Base-by-base conservation (phyloP, 2,888 invertebrate genomes). In the Trichopoda pennipes region DNA sequence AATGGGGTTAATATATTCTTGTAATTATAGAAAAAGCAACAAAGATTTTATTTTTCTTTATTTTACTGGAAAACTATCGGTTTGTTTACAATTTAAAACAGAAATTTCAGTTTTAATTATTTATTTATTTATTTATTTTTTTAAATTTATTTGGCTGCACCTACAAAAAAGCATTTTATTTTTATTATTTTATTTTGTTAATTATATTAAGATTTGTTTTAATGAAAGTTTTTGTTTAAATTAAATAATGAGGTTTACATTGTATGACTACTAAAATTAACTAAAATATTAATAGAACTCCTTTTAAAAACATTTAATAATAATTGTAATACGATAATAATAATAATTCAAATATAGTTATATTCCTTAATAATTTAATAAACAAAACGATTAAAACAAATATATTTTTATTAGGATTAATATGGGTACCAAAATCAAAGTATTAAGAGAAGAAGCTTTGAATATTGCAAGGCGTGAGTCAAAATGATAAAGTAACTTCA, bases 141-240 rank as follows among this genome's bases (percentile, higher is more conserved):
- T 72, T 42, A n/a, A n/a, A n/a, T n/a, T 80, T 51, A 55, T 42
- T 84, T 83, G 75, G 77, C 84, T 84, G 86, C 84, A 84, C 84
- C 86, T 88, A 87, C 88, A 87, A 88, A 87, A 88, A 87, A 86
- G 85, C 83, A 76, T 84, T 86, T 84, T 64, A 76, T 73, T 69
- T n/a, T 28, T 61, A 84, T 86, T 84, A 63, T 82, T 86, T 86
- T 84, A 84, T 84, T 82, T 85, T 85, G 83, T 81, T 69, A 68
- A 61, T 68, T 74, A 68, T 47, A 35, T 73, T 69, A 85, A 60
- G 84, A 81, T 85, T 73, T 47, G 10, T 60, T 61, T 61, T 49
- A 28, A 38, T 76, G 16, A 51, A 58, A 49, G 14, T 68, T 70
- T 53, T 66, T 56, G 38, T 55, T 79, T 74, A 55, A 82, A 82